Base-by-base conservation (phyloP, 2,888 invertebrate genomes). In the Neoscelio sp. region DNA sequence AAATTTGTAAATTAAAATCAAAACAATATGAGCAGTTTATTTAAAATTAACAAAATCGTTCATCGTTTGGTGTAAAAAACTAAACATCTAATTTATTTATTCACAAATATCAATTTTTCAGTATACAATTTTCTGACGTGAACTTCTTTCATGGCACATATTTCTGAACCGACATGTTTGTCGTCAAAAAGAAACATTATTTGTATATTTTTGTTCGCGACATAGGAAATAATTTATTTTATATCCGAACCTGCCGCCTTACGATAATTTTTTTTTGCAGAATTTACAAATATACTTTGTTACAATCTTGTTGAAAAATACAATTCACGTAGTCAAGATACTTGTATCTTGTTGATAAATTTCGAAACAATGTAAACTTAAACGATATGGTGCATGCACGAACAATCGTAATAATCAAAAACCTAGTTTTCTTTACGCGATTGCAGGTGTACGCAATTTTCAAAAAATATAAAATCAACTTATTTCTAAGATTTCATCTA, bases 261-360 rank as follows among this genome's bases (percentile, higher is more conserved):
- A n/a, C n/a, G n/a, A n/a, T n/a, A 79, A 83, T 82, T 82, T 84
- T 86, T 87, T 85, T 87, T 86, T 89, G 87, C 87, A 88, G 85
- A 90, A 88, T 89, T 89, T 89, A 90, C 88, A 90, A 88, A 86
- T 88, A 89, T 89, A 85, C 87, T 88, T 88, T 87, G 83, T 88
- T 88, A 87, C 85, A 50, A 85, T 84, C 67, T 85, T 81, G 79
- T 87, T 84, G 77, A 88, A 89, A 89, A 89, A 89, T 89, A 89
- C 88, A 89, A 87, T 87, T 70, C 82, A 73, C 83, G 81, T 84
- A 81, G 82, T 83, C 83, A 84, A 83, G 82, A 78, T 73, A 84
- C 76, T 82, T 80, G 62, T 56, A 50, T 73, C 33, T 76, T 75
- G 62, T 73, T 84, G 84, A 85, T 80, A 86, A 88, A 86, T 85